Evolutionary conservation across 2,888 invertebrate genomes (phyloP), one percentile per base, ranked within the genome.

Genomic region (Augochlorella aurata): DNA sequence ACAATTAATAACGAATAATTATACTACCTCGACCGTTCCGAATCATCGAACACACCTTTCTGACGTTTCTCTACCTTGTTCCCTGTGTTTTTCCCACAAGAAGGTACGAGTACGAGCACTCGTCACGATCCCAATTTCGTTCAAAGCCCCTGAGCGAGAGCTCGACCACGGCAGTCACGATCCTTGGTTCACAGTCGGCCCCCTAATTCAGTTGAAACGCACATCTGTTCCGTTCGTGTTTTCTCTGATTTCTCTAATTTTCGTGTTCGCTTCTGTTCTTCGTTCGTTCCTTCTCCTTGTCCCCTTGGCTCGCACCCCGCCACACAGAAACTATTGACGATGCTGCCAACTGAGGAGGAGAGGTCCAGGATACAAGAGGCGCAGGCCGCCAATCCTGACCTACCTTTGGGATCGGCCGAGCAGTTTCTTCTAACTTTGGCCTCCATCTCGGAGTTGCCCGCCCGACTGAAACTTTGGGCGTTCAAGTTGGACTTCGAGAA

Each of bases 401-500:
- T 98, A 88, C 98, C 98, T 16, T 94, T 98, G 83, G 99, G 99
- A 81, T 98, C 97, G 91, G 99, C 99, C 0, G 99, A 99, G 94
- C 99, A 99, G 94, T 99, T 99, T 94, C 96, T 99, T n/a, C 95
- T 99, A 65, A 99, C 98, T 29, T 94, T 99, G 86, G 97, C 98
- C 50, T 98, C 99, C 68, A 98, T 99, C 89, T 98, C 98, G 65
- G 99, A 99, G 94, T 95, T 99, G 82, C 96, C 98, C 70, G 98
- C 98, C 66, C 95, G 99, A 89, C 95, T 99, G 47, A 98, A 97
- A 93, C 95, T 99, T 84, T 99, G 99, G 99, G 97, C 99, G 83
- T 99, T 99, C 95, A 99, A 99, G 94, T 95, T 99, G 87, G 99
- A 99, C 94, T 99, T 99, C 94, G 99, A 99, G 94, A 97, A 97